Evolutionary conservation across 2,113 vertebrate genomes (phyloP).

Genomic region (Mixornis gularis): DNA sequence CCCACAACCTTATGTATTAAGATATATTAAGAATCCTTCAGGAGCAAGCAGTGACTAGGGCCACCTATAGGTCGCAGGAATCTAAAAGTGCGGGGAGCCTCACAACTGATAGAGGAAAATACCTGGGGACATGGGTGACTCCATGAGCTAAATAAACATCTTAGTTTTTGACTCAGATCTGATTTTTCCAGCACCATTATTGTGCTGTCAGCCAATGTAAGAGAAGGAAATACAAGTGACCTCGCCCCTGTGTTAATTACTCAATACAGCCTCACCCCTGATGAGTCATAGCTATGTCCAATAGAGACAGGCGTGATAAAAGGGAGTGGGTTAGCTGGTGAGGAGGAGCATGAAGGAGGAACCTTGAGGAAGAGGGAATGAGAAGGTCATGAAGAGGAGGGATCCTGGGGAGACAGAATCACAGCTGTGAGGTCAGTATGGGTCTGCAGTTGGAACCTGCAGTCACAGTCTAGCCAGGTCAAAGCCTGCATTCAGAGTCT

Average conservation of each 20-base stretch:
- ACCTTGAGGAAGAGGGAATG: not conserved
- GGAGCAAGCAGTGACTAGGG: not conserved
- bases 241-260: not conserved
- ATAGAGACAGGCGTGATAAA: not conserved
- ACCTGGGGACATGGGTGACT: not conserved
- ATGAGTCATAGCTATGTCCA: not conserved
- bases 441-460: not conserved
- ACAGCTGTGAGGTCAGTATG: not conserved
- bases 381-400: not conserved
- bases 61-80: not conserved
- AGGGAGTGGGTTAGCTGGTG: not conserved
- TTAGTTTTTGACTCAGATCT: not conserved
- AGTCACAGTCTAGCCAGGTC: no score
- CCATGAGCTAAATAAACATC: not conserved
- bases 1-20: not conserved
- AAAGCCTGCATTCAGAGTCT: not conserved
- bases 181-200: not conserved
- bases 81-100: not conserved
- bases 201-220: not conserved
- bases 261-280: not conserved
- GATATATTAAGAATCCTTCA: not conserved
- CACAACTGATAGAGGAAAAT: not conserved
- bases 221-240: not conserved
- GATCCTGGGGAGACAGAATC: not conserved
- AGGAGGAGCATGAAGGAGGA: not conserved